Evolutionary conservation across 2,797 vertebrate genomes (phyloP).

Genomic region (Enteromius thamalakanensis): DNA sequence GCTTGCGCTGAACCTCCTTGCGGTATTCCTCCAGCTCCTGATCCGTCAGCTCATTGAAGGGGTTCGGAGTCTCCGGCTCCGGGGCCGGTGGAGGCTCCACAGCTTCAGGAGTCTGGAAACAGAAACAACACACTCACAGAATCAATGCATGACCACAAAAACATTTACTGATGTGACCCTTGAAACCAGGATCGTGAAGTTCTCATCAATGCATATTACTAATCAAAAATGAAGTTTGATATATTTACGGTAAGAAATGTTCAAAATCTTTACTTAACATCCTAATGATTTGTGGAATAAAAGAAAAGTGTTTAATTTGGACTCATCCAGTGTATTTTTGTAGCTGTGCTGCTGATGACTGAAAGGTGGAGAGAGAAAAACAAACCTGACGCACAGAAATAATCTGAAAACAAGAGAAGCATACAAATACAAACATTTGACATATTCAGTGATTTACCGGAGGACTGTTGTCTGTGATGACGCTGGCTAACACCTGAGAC

Average conservation of each 20-base stretch:
- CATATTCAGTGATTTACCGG: slow-evolving; percentile 75
- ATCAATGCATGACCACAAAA: slow-evolving; percentile 8
- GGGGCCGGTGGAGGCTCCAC: slow-evolving; percentile 67
- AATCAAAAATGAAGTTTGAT: too few species aligned
- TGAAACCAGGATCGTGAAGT: too few species aligned
- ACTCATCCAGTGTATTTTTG: too few species aligned
- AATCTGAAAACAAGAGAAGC: too few species aligned
- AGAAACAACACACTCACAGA: slow-evolving; percentile 20
- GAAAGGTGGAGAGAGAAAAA: too few species aligned
- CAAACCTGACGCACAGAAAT: too few species aligned
- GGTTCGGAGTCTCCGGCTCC: slow-evolving; percentile 89
- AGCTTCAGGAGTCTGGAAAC: slow-evolving; percentile 85
- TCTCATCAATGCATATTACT: too few species aligned
- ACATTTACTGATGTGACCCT: not conserved
- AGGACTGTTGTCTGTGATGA: slow-evolving; percentile 87
- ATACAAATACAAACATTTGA: too few species aligned
- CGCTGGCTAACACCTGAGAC: slow-evolving; percentile 91
- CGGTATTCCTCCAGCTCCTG: slow-evolving; percentile 95
- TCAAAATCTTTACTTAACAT: too few species aligned
- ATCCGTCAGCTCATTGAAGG: slow-evolving; percentile 95
- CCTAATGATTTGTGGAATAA: not conserved
- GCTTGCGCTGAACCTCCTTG: slow-evolving; percentile 93
- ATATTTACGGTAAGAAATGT: too few species aligned
- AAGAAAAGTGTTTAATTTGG: too few species aligned
- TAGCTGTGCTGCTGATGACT: too few species aligned